Percentiles rank a stretch among this genome's conserved stretches.
Conservation (phyloP, 2,113 vertebrate species). For the Dromas ardeola region DNA sequence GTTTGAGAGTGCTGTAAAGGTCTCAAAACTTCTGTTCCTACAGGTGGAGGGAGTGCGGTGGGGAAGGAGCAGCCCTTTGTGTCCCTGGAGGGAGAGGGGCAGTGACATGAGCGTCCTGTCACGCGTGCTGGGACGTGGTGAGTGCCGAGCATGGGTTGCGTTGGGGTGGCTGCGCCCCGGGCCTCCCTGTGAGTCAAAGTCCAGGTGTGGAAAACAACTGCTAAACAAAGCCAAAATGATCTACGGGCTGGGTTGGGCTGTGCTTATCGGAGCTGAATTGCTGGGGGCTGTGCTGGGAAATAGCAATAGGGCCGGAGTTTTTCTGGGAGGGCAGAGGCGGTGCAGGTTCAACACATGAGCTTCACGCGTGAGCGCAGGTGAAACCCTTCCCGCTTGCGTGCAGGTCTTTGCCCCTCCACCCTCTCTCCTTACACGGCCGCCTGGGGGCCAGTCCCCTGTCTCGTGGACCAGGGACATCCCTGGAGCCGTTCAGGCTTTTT, state of each 20-base stretch:
- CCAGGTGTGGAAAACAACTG: accelerated
- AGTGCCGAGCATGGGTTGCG: accelerated
- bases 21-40: not conserved
- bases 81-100: not conserved
- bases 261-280: not conserved
- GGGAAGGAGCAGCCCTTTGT: not conserved
- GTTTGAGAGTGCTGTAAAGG: accelerated
- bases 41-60: accelerated
- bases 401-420: too few relatives aligned
- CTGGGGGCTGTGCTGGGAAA: accelerated
- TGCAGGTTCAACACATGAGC: not conserved
- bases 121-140: accelerated
- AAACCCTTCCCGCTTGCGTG: accelerated
- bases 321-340: not conserved
- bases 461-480: accelerated
- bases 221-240: not conserved
- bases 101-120: accelerated
- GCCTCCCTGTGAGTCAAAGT: accelerated
- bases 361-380: accelerated
- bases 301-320: accelerated
- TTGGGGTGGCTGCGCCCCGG: accelerated
- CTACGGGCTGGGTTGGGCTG: not conserved
- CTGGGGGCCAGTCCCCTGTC: accelerated
- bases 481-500: not conserved
- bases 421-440: not conserved